Percentiles rank a stretch among this genome's conserved stretches.
These are phyloP conservation scores for Drosophila prosaltans DNA, from an alignment of 1,140 invertebrate species.

Conservation along the genomic window DNA sequence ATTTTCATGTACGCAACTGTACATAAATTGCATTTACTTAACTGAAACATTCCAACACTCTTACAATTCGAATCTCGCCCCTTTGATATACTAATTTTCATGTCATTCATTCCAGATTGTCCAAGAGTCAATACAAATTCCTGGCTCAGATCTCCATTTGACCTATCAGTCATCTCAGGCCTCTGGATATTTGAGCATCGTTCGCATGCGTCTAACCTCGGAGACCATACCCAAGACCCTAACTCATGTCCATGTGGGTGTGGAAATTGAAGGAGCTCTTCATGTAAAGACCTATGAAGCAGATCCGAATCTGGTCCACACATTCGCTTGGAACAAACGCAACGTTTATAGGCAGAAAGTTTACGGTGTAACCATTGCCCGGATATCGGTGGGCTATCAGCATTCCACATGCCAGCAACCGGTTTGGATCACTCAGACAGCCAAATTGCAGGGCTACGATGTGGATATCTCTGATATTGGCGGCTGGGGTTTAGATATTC, in stretches of 20 bases:
- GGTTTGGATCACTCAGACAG: slow-evolving; percentile 97
- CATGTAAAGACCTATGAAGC: slow-evolving; percentile 97
- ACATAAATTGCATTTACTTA: neutral
- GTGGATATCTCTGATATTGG: slow-evolving; percentile 98
- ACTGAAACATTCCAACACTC: neutral
- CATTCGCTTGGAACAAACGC: slow-evolving; percentile 98
- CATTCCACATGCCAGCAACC: slow-evolving; percentile 93
- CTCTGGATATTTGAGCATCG: slow-evolving; percentile 95
- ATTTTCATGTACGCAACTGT: neutral
- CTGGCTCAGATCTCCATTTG: slow-evolving; percentile 94
- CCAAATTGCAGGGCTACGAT: slow-evolving; percentile 97
- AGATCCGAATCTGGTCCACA: slow-evolving; percentile 96
- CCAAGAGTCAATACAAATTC: slow-evolving; percentile 96
- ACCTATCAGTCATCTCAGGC: slow-evolving; percentile 97
- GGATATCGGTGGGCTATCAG: slow-evolving; percentile 96
- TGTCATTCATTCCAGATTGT: slow-evolving; percentile 89
- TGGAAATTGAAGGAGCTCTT: slow-evolving; percentile 95
- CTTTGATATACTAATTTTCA: too few species aligned
- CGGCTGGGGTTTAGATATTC: slow-evolving; percentile 98
- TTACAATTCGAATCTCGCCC: neutral
- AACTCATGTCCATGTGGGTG: slow-evolving; percentile 93
- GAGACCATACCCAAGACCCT: slow-evolving; percentile 90
- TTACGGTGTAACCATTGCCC: slow-evolving; percentile 93
- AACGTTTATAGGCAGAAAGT: slow-evolving; percentile 99
- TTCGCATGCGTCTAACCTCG: slow-evolving; percentile 95